phyloP scores from a whole-genome alignment of 1,140 invertebrate genomes.

The Sipha flava region DNA sequence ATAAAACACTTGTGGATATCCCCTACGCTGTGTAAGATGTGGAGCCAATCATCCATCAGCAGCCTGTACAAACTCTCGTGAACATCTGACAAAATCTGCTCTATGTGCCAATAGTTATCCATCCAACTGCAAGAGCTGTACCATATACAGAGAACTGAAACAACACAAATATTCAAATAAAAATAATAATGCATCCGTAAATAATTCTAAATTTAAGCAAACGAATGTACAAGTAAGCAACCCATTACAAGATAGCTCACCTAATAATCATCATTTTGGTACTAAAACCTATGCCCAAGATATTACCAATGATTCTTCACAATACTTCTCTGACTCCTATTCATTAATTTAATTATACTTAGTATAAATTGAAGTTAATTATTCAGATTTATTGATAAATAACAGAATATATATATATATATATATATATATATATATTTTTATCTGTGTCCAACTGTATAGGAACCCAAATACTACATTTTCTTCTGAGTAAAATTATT shows the following conservation, averaged over 20 bases:
- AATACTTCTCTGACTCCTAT: no score
- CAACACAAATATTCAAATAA: neutral
- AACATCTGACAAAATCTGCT: conserved; percentile 40
- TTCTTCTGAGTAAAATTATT: no score
- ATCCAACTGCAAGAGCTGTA: conserved; percentile 42
- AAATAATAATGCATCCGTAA: neutral
- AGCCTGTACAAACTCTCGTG: conserved; percentile 42
- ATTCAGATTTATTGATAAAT: no score
- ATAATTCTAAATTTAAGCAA: neutral
- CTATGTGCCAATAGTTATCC: conserved; percentile 42
- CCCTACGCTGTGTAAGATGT: conserved; percentile 42
- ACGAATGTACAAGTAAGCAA: neutral
- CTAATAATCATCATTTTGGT: no score
- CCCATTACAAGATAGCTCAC: neutral
- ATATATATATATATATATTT: no score
- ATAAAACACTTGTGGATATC: conserved; percentile 25
- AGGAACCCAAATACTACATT: no score
- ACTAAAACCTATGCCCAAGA: no score
- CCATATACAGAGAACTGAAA: neutral
- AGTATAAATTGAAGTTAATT: no score
- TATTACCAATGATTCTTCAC: no score
- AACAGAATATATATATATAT: no score
- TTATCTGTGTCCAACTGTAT: no score
- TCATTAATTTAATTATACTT: no score
- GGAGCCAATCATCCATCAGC: conserved; percentile 39